Conservation (phyloP, 1,140 invertebrate genomes). For the Sminthurides bifidus region DNA sequence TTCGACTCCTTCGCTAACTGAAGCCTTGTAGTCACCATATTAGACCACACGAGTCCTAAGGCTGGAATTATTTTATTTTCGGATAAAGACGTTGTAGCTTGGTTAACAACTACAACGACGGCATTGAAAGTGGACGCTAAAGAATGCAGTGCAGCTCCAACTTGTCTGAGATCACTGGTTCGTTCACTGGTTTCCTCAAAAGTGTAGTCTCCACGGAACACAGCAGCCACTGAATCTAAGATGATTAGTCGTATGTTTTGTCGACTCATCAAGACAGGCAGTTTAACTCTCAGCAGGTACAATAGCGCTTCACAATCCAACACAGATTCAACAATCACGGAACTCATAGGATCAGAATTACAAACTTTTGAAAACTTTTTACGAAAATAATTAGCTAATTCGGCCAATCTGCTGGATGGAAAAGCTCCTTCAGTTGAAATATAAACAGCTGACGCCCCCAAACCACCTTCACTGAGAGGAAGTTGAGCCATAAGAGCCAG, state of each 20-base stretch:
- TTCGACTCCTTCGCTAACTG: constrained; percentile 40
- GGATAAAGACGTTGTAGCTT: constrained; percentile 35
- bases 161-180: constrained; percentile 45
- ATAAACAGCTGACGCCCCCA: constrained; percentile 50
- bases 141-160: constrained; percentile 46
- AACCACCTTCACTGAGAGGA: constrained; percentile 38
- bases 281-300: constrained; percentile 37
- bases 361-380: constrained; percentile 28
- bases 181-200: constrained; percentile 37
- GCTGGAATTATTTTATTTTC: constrained; percentile 36
- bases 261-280: constrained; percentile 37
- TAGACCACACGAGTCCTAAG: constrained; percentile 55
- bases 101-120: constrained; percentile 57
- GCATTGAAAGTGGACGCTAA: constrained; percentile 44
- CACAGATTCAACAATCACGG: constrained; percentile 49
- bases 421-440: constrained; percentile 65
- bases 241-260: constrained; percentile 50
- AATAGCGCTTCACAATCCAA: constrained; percentile 36
- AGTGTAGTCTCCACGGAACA: constrained; percentile 53
- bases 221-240: constrained; percentile 61
- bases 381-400: constrained; percentile 36
- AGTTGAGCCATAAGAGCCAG: constrained; percentile 50
- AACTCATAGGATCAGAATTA: constrained; percentile 38
- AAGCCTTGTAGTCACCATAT: constrained; percentile 52
- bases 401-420: constrained; percentile 53